Evolutionary conservation across 2,888 invertebrate species (phyloP), one percentile per base, ranked within the genome.

Genomic region (Drosophila birchii): DNA sequence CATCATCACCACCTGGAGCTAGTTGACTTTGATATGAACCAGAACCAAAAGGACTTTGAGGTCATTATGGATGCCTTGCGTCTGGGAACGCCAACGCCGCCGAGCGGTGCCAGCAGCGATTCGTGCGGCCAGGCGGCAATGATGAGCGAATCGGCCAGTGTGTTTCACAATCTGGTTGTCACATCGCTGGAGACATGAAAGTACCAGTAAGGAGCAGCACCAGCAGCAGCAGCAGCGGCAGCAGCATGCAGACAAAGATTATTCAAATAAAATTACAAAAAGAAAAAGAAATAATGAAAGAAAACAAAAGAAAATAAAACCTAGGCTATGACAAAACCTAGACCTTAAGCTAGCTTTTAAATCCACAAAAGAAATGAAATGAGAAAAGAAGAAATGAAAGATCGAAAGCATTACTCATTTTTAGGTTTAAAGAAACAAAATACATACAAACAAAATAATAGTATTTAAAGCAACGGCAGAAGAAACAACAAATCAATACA

Each of bases 41-140:
- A 93, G 78, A 93, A 90, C 79, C 93, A 93, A 84, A 93, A 93
- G 70, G 93, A 93, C 62, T 93, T 93, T 59, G 93, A 93, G 76
- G 93, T 93, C 11, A 93, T 93, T 45, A 92, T 93, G 91, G 93
- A 93, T 73, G 93, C 93, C 4, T 73, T 93, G 62, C 87, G 93
- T 32, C 80, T 93, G 67, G 92, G 92, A 9, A 91, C 91, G 55
- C 91, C 91, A 16, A 91, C 89, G 78, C 91, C 89, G 38, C 89
- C 90, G 54, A 81, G 90, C 61, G 88, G 85, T 69, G 89, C 88
- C 38, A 90, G 92, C 78, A 90, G 92, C 78, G 94, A 93, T 86
- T 94, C 94, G 64, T 95, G 95, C 87, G 95, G 95, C 34, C 92
- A 92, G 76, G 95, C 95, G 80, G 94, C 95, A 53, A 95, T 95